Percentiles rank a stretch among this genome's conserved stretches.
These are phyloP conservation scores for Urocynchramus pylzowi DNA, from an alignment of 2,113 vertebrate genomes.

Conservation along the genomic window DNA sequence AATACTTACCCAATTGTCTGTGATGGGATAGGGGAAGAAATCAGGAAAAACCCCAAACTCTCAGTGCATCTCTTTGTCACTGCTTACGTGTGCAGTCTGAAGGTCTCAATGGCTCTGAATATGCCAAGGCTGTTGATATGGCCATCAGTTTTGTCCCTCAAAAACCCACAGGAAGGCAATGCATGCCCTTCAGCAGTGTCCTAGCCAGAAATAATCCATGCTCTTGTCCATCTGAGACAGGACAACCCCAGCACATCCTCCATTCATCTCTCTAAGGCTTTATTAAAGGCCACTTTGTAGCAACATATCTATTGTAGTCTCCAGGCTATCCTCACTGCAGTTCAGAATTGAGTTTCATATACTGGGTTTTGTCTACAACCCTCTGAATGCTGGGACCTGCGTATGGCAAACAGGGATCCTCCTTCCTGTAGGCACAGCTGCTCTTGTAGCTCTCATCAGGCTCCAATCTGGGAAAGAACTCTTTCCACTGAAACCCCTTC, in stretches of 20 bases:
- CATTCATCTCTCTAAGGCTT: neutral
- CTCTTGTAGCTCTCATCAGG: neutral
- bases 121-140: neutral
- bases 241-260: neutral
- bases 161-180: neutral
- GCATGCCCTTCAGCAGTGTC: rapidly evolving
- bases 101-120: neutral
- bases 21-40: neutral
- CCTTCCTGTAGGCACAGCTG: neutral
- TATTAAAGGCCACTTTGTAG: slow-evolving; percentile 25
- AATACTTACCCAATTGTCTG: neutral
- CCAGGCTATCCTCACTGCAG: neutral
- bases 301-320: neutral
- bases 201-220: neutral
- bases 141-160: neutral
- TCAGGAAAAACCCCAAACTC: neutral
- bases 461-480: neutral
- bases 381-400: neutral
- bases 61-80: neutral
- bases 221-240: neutral
- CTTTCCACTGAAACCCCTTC: neutral
- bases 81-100: neutral
- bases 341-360: neutral
- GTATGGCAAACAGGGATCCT: neutral
- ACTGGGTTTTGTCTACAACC: neutral